phyloP scores from a whole-genome alignment of 2,113 vertebrate species.

The Hypanus sabinus region DNA sequence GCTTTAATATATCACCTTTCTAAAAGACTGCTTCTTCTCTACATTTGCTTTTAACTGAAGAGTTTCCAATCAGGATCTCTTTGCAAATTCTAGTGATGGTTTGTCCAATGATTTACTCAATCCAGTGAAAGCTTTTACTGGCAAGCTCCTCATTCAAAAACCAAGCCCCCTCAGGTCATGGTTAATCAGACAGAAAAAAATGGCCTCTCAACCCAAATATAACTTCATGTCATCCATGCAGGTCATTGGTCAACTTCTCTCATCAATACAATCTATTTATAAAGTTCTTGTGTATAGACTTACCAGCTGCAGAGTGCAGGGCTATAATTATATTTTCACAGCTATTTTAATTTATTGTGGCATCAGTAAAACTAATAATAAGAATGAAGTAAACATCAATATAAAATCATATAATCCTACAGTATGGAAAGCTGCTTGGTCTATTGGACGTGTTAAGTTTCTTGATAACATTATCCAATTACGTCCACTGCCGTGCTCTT shows the following conservation, averaged over 20 bases:
- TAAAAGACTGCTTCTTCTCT: not conserved
- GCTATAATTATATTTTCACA: conserved; percentile 16
- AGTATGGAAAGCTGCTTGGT: not conserved
- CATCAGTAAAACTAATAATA: conserved; percentile 27
- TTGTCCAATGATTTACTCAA: not conserved
- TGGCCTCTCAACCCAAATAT: not conserved
- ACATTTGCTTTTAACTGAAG: not conserved
- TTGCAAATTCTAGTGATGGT: not conserved
- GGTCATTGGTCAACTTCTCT: not conserved
- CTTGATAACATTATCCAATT: not conserved
- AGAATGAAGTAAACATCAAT: conserved; percentile 23
- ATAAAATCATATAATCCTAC: not conserved
- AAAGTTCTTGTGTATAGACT: not conserved
- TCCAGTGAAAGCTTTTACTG: not conserved
- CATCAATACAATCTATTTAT: conserved; percentile 17
- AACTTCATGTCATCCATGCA: not conserved
- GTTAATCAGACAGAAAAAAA: not conserved
- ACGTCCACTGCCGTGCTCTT: not conserved
- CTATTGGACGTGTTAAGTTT: no score
- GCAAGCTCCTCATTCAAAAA: not conserved
- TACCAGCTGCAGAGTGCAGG: not conserved
- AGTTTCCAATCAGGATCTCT: not conserved
- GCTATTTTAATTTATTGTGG: conserved; percentile 8
- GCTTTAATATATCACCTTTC: not conserved
- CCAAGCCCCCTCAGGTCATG: not conserved